Percentiles rank a stretch among this genome's conserved stretches.
These are phyloP conservation scores for Marmota flaviventris DNA, from an alignment of 2,113 vertebrate genomes.

Conservation along the genomic window DNA sequence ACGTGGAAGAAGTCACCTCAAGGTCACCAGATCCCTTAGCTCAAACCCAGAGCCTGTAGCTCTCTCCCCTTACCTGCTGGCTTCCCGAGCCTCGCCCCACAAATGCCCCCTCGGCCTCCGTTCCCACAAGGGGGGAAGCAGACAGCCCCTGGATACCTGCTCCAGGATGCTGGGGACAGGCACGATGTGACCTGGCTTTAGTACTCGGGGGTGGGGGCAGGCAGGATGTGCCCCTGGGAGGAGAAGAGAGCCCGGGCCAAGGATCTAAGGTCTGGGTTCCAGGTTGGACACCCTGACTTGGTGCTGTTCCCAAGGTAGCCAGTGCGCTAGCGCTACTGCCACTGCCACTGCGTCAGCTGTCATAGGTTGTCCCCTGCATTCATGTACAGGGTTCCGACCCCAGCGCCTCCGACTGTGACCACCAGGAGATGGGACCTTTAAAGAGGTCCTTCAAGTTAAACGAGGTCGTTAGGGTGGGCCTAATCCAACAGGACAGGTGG, in stretches of 20 bases:
- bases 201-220: no score
- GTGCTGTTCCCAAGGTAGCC: accelerated
- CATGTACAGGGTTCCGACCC: background rate
- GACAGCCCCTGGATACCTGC: accelerated
- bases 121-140: background rate
- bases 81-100: background rate
- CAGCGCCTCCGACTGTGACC: background rate
- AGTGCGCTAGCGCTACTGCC: no score
- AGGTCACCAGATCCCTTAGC: background rate
- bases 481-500: background rate
- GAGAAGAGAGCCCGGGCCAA: background rate
- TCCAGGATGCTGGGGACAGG: background rate
- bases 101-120: background rate
- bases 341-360: accelerated
- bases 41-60: background rate
- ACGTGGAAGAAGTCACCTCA: accelerated
- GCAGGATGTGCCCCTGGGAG: accelerated
- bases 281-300: background rate
- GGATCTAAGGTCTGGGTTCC: background rate
- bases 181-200: no score
- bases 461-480: background rate
- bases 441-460: background rate
- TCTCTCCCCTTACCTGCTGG: accelerated
- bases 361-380: no score
- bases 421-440: background rate